phyloP scores from a whole-genome alignment of 2,797 vertebrate genomes.

The Periophthalmus magnuspinnatus region DNA sequence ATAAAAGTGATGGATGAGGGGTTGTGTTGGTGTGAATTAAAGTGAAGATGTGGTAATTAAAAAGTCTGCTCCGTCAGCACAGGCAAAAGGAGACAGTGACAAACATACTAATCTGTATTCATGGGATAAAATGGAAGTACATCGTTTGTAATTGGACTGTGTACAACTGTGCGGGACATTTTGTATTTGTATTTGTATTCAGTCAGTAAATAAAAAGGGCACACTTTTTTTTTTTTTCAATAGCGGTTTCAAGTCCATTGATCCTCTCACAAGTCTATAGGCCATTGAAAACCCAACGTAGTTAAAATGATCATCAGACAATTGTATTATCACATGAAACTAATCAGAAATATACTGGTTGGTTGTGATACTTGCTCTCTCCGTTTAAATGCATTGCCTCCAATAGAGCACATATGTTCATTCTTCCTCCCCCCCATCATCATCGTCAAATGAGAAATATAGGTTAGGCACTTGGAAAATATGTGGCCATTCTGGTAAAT shows the following conservation, averaged over 20 bases:
- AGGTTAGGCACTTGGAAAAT: conserved; percentile 16
- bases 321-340: not conserved
- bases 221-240: not conserved
- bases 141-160: not conserved
- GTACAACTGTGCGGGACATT: not conserved
- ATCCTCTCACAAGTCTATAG: too few species aligned
- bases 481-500: conserved; percentile 14
- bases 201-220: not conserved
- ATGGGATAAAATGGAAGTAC: not conserved
- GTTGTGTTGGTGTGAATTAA: conserved; percentile 45
- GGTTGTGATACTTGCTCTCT: too few species aligned
- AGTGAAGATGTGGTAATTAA: conserved; percentile 46
- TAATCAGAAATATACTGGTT: too few species aligned
- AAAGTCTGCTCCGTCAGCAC: conserved; percentile 35
- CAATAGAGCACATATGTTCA: conserved; percentile 5
- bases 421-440: not conserved
- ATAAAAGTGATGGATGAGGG: conserved; percentile 58
- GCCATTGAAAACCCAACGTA: not conserved
- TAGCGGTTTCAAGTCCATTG: not conserved
- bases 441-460: conserved; percentile 14
- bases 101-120: not conserved
- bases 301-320: not conserved
- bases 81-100: not conserved
- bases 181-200: too few species aligned
- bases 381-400: conserved; percentile 1